Percentiles rank a stretch among this genome's conserved stretches.
phyloP scores from a whole-genome alignment of 2,888 invertebrate species.

The Chrysodeixis includens region DNA sequence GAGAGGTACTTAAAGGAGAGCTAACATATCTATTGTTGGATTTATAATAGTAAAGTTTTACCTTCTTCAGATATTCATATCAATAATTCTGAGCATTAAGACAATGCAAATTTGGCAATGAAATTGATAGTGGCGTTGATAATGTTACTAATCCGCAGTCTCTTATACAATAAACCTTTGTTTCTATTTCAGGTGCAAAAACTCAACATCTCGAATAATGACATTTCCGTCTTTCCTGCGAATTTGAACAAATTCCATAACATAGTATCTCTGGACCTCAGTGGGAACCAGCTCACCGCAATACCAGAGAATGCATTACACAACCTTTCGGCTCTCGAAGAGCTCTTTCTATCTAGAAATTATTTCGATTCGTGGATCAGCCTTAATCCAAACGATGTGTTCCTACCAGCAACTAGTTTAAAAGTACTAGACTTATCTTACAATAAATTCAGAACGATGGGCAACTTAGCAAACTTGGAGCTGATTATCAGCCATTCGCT shows the following conservation, averaged over 20 bases:
- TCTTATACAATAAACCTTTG: not conserved
- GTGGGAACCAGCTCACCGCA: conserved; percentile 86
- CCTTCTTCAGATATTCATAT: too few relatives aligned
- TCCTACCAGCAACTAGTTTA: conserved; percentile 85
- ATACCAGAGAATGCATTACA: conserved; percentile 84
- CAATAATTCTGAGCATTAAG: too few relatives aligned
- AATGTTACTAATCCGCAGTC: too few relatives aligned
- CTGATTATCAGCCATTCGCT: conserved; percentile 90
- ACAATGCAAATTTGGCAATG: too few relatives aligned
- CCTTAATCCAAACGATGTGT: conserved; percentile 87
- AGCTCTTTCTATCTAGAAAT: conserved; percentile 91
- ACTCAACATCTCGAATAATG: conserved; percentile 91
- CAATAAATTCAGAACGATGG: conserved; percentile 89
- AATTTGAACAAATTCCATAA: conserved; percentile 71
- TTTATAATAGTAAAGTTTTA: too few relatives aligned
- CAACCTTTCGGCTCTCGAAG: conserved; percentile 88
- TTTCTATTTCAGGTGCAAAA: conserved; percentile 88
- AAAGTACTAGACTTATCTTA: conserved; percentile 90
- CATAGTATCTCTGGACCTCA: conserved; percentile 75
- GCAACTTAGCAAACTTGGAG: conserved; percentile 82
- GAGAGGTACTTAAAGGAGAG: too few relatives aligned
- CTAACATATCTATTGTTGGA: too few relatives aligned
- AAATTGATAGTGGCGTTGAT: too few relatives aligned
- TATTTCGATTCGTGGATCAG: conserved; percentile 89
- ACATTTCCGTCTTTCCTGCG: conserved; percentile 88